Conservation (phyloP, 2,113 vertebrate species). For the Chelonoidis abingdonii region DNA sequence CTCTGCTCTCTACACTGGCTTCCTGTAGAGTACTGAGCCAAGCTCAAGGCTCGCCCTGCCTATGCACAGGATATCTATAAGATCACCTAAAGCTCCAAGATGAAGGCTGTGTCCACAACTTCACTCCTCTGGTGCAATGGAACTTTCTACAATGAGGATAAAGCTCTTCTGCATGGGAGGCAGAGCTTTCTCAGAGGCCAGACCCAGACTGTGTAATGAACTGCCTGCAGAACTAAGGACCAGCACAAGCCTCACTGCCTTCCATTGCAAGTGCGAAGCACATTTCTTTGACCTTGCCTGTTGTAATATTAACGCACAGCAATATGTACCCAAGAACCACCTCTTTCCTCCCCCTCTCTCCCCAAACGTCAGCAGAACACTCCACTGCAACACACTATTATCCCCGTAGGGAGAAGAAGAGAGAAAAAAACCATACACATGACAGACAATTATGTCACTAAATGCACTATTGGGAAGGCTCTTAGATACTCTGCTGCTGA, state of each 20-base stretch:
- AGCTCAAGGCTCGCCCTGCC: accelerated
- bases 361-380: neutral
- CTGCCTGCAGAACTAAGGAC: neutral
- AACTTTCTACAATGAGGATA: accelerated
- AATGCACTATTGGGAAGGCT: neutral
- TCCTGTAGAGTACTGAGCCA: neutral
- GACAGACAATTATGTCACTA: neutral
- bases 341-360: too few species aligned
- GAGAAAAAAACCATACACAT: neutral
- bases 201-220: neutral
- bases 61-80: neutral
- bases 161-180: neutral
- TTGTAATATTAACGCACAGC: accelerated
- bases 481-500: neutral
- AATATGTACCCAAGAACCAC: accelerated
- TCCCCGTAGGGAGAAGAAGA: neutral
- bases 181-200: neutral
- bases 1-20: neutral
- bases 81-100: accelerated
- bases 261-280: neutral
- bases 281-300: accelerated
- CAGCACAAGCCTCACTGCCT: neutral
- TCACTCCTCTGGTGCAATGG: neutral
- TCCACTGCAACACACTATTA: accelerated
- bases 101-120: accelerated